Percentiles rank a stretch among this genome's conserved stretches.
Evolutionary conservation across 2,888 invertebrate genomes (phyloP).

Genomic region (Pseudeuparius sepicola): DNA sequence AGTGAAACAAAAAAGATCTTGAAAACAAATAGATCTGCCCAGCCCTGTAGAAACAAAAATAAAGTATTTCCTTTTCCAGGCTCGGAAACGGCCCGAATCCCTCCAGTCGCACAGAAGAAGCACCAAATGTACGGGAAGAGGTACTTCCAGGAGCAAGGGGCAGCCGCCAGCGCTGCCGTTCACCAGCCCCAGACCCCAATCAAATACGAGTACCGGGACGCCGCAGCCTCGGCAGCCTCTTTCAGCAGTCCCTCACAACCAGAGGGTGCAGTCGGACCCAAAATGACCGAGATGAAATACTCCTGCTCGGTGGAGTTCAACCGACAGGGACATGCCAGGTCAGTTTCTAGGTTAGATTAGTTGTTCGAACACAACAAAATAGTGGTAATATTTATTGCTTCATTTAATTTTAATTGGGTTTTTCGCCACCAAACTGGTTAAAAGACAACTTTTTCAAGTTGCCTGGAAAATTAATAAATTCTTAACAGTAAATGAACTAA

Average conservation of each 20-base stretch:
- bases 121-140: conserved; percentile 88
- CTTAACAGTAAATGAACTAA: too few relatives aligned
- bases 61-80: too few relatives aligned
- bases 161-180: conserved; percentile 23
- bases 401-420: too few relatives aligned
- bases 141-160: conserved; percentile 50
- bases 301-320: conserved; percentile 59
- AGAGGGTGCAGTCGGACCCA: conserved; percentile 42
- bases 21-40: too few relatives aligned
- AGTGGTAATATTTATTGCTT: too few relatives aligned
- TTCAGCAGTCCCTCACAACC: conserved; percentile 35
- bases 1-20: too few relatives aligned
- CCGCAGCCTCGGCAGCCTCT: conserved; percentile 30
- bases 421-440: too few relatives aligned
- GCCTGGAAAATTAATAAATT: too few relatives aligned
- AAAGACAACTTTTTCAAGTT: too few relatives aligned
- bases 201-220: conserved; percentile 49
- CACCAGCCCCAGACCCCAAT: conserved; percentile 37
- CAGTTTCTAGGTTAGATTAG: too few relatives aligned
- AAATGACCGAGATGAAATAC: conserved; percentile 55
- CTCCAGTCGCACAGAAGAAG: conserved; percentile 75
- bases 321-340: conserved; percentile 42
- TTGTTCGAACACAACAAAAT: too few relatives aligned
- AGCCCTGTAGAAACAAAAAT: too few relatives aligned
- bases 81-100: conserved; percentile 46